Evolutionary conservation across 2,113 vertebrate genomes (phyloP).

Genomic region (Acrocephalus arundinaceus): DNA sequence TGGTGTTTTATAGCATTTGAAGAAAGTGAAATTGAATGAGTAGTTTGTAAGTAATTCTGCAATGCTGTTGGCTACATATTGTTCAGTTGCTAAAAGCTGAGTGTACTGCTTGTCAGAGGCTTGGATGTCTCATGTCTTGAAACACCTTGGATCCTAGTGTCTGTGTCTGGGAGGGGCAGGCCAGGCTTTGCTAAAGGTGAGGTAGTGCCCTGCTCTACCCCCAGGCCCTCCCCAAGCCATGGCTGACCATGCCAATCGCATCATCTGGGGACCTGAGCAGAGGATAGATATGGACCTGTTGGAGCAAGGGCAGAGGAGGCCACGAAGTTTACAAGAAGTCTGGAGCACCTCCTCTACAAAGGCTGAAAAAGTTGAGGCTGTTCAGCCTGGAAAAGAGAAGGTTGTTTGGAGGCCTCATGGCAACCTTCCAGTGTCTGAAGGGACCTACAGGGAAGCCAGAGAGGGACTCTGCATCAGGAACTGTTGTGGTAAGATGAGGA

Average conservation of each 20-base stretch:
- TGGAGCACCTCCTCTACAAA: not conserved
- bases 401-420: not conserved
- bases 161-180: not conserved
- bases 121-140: not conserved
- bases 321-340: not conserved
- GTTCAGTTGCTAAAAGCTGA: not conserved
- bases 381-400: not conserved
- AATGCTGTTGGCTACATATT: not conserved
- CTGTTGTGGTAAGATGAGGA: not conserved
- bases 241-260: not conserved
- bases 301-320: not conserved
- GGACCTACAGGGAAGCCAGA: fast-evolving
- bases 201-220: not conserved
- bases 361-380: not conserved
- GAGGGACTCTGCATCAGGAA: not conserved
- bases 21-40: not conserved
- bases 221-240: not conserved
- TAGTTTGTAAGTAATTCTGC: not conserved
- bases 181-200: not conserved
- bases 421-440: not conserved
- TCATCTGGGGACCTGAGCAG: not conserved
- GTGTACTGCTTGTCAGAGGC: not conserved
- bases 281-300: not conserved
- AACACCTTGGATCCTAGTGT: not conserved
- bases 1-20: not conserved